Evolutionary conservation across 2,888 invertebrate species (phyloP), one percentile per base, ranked within the genome.

Genomic region (Heliconius ismenius): DNA sequence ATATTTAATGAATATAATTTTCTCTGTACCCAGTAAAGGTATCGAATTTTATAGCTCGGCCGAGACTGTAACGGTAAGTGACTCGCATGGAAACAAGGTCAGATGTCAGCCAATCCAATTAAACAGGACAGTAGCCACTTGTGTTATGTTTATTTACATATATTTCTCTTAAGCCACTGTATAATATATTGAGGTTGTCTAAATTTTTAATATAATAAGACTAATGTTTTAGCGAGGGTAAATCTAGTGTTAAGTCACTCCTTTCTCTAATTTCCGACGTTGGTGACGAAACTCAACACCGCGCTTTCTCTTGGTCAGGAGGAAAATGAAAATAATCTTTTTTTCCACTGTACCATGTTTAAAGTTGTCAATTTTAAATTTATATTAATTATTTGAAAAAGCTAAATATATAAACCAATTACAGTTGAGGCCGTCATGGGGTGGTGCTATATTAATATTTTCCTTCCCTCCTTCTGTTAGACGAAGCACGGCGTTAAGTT

Each of bases 81-180:
- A 73, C 62, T 73, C 39, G 73, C 43, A 73, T 73, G 73, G 62
- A 73, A 73, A 73, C 63, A 63, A 73, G 73, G 73, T 73, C 73
- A 63, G 63, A 43, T 73, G 73, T 73, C 73, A 63, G 62, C 36
- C 73, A 63, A 63, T 63, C 73, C 73, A 73, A 73, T 73, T 73
- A 73, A 73, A 63, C 39, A 70, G 70, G 54, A 60, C 32, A 26
- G 73, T 39, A 73, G 60, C 72, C 72, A 39, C 32, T 58, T 62
- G 11, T 43, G 39, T 73, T 62, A 62, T 62, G 26, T 39, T 73
- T 62, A 73, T 62, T 60, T 62, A 60, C 43, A 62, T 39, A 73
- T 32, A 67, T 67, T 67, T 67, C 67, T 67, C 24, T 67, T 43
- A 67, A 43, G 0, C 67, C 24, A 24, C 24, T 67, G 15, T 67